Base-by-base conservation (phyloP, 2,888 invertebrate species). In the Tortrix viridana region DNA sequence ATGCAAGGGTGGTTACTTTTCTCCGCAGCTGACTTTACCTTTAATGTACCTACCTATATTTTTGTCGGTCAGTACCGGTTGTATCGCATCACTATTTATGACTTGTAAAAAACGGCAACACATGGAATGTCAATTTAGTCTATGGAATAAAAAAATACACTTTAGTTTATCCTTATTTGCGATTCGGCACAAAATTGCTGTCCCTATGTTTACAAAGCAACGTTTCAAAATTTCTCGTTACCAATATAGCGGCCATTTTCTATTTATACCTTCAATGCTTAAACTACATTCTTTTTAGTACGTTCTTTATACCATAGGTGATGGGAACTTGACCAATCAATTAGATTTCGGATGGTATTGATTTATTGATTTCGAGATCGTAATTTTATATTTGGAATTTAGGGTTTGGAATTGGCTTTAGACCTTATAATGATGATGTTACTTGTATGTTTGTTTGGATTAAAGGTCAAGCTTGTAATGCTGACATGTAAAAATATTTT, bases 281-380 rank as follows among this genome's bases (percentile, higher is more conserved):
- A 62, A 56, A 62, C 56, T 57, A 62, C 46, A 57, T 57, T 62
- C 49, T 61, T 32, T 46, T 56, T 61, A 32, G 32, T 32, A 32
- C 12, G 19, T 7, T 26, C 44, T 26, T 44, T 60, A 38, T 14
- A 22, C 3, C 12, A 32, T 32, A 50, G 41, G 41, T 47, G 61
- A n/a, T 62, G 62, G 62, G 56, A 62, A 62, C 16, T 19, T 14
- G 56, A 58, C 70, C 69, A 73, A 75, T 74, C 73, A 74, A 74
- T 75, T 73, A 74, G n/a, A n/a, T n/a, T n/a, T 69, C 67, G 57
- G 55, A 32, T 32, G 32, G 12, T 32, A 32, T 32, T 54, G 53
- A 55, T 62, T 66, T 58, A 52, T 63, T 61, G 64, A 52, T 55
- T 69, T 69, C 66, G 61, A 70, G 67, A 71, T 58, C 41, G 37